phyloP scores from a whole-genome alignment of 2,113 vertebrate species.

The Paramisgurnus dabryanus region DNA sequence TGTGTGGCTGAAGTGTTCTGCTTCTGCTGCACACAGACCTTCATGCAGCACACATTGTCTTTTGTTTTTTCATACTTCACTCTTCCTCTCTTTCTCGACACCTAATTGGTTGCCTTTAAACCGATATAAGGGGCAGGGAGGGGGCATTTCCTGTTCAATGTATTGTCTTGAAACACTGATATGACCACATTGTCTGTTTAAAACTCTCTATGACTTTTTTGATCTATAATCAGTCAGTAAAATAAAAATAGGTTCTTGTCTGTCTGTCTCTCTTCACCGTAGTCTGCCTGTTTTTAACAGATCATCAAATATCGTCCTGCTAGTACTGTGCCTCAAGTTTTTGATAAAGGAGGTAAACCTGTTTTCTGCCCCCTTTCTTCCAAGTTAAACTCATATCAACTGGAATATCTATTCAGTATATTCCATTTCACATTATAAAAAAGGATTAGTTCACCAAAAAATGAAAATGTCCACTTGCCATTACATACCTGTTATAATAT shows the following conservation, averaged over 20 bases:
- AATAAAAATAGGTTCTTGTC: slow-evolving; percentile 1
- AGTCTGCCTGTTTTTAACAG: slow-evolving; percentile 9
- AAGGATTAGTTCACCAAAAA: no score
- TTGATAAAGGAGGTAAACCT: neutral
- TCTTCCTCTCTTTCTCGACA: slow-evolving; percentile 28
- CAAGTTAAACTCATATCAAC: neutral
- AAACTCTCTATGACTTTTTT: neutral
- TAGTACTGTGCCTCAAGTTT: neutral
- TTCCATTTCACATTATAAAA: no score
- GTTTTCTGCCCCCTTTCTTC: neutral
- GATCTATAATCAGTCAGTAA: neutral
- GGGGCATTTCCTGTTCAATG: slow-evolving; percentile 31
- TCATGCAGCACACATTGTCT: neutral
- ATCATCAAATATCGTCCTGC: neutral
- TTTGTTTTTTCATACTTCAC: slow-evolving; percentile 1
- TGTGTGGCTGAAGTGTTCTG: neutral
- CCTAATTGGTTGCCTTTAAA: slow-evolving; percentile 9
- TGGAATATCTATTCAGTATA: neutral
- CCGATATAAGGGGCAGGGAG: neutral
- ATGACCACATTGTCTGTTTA: neutral
- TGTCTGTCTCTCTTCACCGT: neutral
- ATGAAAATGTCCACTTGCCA: no score
- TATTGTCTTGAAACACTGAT: neutral
- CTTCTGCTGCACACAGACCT: neutral
- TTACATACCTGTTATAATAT: no score